These are phyloP conservation scores for Todus mexicanus DNA, from an alignment of 2,797 vertebrate genomes.

Conservation along the genomic window DNA sequence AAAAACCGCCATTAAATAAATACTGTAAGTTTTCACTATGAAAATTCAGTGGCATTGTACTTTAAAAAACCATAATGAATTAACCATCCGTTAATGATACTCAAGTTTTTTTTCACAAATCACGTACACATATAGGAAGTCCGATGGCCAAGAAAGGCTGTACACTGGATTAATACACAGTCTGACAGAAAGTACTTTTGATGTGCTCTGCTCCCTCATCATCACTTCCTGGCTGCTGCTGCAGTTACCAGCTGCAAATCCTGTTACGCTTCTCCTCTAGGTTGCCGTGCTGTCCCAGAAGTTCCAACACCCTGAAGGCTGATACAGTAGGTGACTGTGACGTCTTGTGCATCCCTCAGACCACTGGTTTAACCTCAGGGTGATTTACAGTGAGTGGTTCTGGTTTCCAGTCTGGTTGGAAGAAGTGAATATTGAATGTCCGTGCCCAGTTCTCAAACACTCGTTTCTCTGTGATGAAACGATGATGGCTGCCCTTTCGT, in stretches of 20 bases:
- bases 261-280: background rate
- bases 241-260: background rate
- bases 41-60: constrained; percentile 67
- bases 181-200: constrained; percentile 35
- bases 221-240: background rate
- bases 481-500: constrained; percentile 93
- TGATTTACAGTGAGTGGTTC: constrained; percentile 74
- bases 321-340: background rate
- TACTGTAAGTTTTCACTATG: constrained; percentile 69
- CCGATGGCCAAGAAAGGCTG: constrained; percentile 13
- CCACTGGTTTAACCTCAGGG: constrained; percentile 10
- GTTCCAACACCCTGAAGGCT: background rate
- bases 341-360: constrained; percentile 26
- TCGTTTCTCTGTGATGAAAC: constrained; percentile 96
- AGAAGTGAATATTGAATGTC: constrained; percentile 94
- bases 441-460: constrained; percentile 96
- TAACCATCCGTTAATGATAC: constrained; percentile 33
- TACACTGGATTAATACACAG: constrained; percentile 8
- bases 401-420: constrained; percentile 94
- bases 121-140: constrained; percentile 58
- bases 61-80: constrained; percentile 66
- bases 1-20: constrained; percentile 76
- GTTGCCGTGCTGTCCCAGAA: background rate
- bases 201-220: background rate
- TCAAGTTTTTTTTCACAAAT: constrained; percentile 58